Evolutionary conservation across 2,797 vertebrate species (phyloP).

Genomic region (Calcarius lapponicus): DNA sequence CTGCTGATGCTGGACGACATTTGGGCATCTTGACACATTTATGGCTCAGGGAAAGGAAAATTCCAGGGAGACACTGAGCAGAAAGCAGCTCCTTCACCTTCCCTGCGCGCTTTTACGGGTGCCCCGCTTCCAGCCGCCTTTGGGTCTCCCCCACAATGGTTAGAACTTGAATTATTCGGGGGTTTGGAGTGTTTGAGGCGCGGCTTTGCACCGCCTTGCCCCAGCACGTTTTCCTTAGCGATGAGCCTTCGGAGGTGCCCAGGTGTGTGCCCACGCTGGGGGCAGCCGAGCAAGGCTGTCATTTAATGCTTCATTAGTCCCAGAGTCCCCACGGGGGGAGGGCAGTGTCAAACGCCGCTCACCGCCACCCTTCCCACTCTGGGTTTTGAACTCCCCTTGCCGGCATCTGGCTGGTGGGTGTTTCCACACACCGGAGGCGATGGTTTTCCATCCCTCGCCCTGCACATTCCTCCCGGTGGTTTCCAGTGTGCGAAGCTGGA

Average conservation of each 20-base stretch:
- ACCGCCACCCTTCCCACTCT: background rate
- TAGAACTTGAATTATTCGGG: background rate
- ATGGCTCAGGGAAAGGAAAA: conserved; percentile 8
- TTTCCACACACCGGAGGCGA: background rate
- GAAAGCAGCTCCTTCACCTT: conserved; percentile 5
- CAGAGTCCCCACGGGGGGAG: background rate
- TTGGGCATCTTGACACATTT: conserved; percentile 1
- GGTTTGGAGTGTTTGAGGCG: background rate
- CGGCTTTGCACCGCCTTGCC: background rate
- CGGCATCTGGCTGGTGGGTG: background rate
- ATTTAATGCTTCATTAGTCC: background rate
- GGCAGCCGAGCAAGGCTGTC: background rate
- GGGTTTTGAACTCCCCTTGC: background rate
- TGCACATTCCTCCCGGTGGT: background rate
- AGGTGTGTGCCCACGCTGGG: background rate
- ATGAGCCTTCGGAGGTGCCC: background rate
- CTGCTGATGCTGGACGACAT: background rate
- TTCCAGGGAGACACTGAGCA: background rate
- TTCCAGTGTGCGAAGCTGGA: background rate
- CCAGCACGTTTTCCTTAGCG: background rate
- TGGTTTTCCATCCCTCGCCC: conserved; percentile 5
- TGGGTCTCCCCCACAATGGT: background rate
- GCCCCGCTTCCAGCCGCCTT: background rate
- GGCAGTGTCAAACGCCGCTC: rapidly evolving
- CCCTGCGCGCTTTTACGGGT: background rate